Base-by-base conservation (phyloP, 1,140 invertebrate genomes). In the Macrobrachium rosenbergii region DNA sequence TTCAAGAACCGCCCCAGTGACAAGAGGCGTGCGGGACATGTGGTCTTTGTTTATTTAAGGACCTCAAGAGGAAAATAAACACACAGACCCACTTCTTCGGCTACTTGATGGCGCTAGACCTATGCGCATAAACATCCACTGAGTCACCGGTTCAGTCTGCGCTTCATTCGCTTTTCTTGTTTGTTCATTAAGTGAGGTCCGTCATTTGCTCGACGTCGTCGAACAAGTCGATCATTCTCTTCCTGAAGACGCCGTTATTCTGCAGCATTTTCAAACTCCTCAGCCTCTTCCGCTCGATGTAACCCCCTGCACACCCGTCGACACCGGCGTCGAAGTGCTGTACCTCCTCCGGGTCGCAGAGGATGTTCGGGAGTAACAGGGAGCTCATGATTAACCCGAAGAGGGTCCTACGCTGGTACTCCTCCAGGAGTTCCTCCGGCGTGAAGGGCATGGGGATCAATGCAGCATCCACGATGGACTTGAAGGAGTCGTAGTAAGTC, bases 401-500 rank as follows among this genome's bases (percentile, higher is more conserved):
- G 21, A 72, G 69, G 12, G 1, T 23, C 69, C 21, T 72, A 14
- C 69, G 23, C 5, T 11, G 69, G n/a, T 28, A 72, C 21, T 72
- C 69, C 23, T 28, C 11, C 10, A 12, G 16, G 17, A 72, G 23
- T 23, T 72, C 69, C 23, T 72, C 69, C 69, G 37, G 1, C 14
- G 69, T 28, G 21, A 72, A 72, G 11, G 69, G 69, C 23, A 28
- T 6, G 5, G 12, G 12, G 0, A 43, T 14, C 8, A 23, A 14
- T 8, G 23, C 69, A 23, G 69, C 69, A 0, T 14, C 21, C 10
- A 72, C 69, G 69, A 72, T 23, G 14, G 12, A 7, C 23, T 23
- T 43, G 69, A 72, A 72, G 21, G 69, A 23, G 69, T 72, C 69
- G 69, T 72, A 72, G 69, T 72, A 72, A 43, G 37, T 28, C 23